A percentile compares a stretch with the other conserved stretches of the same genome.
These are phyloP conservation scores for Trichopoda pennipes DNA, from an alignment of 2,888 invertebrate species.

Conservation along the genomic window DNA sequence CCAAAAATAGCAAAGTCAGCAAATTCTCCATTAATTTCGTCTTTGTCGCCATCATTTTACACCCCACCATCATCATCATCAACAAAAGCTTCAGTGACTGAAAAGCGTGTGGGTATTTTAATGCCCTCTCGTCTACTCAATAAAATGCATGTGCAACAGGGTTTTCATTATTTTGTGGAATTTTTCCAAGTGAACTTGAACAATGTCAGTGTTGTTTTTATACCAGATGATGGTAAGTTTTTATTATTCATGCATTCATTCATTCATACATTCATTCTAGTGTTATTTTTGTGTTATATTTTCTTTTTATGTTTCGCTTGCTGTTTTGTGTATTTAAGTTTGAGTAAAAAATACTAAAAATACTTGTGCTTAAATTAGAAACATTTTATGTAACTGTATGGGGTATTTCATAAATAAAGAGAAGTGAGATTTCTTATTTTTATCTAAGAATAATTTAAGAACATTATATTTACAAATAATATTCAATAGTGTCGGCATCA, in stretches of 20 bases:
- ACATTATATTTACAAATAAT: no score
- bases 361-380: no score
- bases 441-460: no score
- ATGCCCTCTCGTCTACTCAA: constrained; percentile 76
- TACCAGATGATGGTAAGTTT: constrained; percentile 78
- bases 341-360: not conserved
- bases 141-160: constrained; percentile 78
- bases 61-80: not conserved
- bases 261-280: constrained; percentile 33
- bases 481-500: no score
- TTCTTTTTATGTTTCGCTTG: not conserved
- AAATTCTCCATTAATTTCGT: constrained; percentile 29
- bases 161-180: constrained; percentile 78
- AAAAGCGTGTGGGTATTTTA: constrained; percentile 76
- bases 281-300: constrained; percentile 7
- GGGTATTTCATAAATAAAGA: no score
- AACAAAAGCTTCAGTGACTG: not conserved
- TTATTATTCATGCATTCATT: constrained; percentile 54
- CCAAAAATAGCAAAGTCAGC: constrained; percentile 21
- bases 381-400: no score
- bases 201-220: constrained; percentile 78
- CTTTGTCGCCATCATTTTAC: constrained; percentile 21
- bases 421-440: no score
- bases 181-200: constrained; percentile 78
- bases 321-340: not conserved